Conservation (phyloP, 1,140 invertebrate species). For the Drosophila parvula region DNA sequence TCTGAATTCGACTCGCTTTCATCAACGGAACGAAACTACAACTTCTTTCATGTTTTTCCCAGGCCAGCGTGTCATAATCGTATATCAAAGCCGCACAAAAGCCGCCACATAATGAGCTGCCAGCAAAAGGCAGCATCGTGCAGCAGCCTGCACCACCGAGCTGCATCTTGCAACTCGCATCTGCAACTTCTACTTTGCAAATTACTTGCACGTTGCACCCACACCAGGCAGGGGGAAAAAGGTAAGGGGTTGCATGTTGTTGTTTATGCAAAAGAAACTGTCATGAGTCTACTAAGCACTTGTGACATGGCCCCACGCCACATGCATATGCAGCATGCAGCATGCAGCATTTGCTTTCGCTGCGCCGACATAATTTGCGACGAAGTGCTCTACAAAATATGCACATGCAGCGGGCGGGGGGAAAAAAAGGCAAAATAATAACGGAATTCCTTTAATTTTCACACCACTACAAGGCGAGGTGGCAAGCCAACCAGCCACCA, state of each 20-base stretch:
- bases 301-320: conserved; percentile 74
- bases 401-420: conserved; percentile 31
- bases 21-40: conserved; percentile 9
- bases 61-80: conserved; percentile 50
- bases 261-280: conserved; percentile 63
- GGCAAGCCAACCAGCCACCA: conserved; percentile 25
- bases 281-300: conserved; percentile 75
- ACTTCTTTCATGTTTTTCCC: conserved; percentile 33
- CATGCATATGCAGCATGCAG: conserved; percentile 62
- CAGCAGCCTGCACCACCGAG: conserved; percentile 32
- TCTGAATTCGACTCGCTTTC: conserved; percentile 3
- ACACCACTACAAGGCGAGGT: conserved; percentile 64
- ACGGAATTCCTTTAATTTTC: conserved; percentile 82
- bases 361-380: conserved; percentile 77
- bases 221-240: not conserved
- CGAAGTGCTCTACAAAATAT: conserved; percentile 70
- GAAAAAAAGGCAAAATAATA: conserved; percentile 75
- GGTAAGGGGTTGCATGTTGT: conserved; percentile 15
- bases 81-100: conserved; percentile 61
- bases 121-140: conserved; percentile 62
- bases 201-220: conserved; percentile 70
- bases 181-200: conserved; percentile 73
- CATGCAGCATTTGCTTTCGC: conserved; percentile 81
- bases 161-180: conserved; percentile 39
- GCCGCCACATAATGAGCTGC: conserved; percentile 73